Conservation (phyloP, 2,113 vertebrate species). For the Urocynchramus pylzowi region DNA sequence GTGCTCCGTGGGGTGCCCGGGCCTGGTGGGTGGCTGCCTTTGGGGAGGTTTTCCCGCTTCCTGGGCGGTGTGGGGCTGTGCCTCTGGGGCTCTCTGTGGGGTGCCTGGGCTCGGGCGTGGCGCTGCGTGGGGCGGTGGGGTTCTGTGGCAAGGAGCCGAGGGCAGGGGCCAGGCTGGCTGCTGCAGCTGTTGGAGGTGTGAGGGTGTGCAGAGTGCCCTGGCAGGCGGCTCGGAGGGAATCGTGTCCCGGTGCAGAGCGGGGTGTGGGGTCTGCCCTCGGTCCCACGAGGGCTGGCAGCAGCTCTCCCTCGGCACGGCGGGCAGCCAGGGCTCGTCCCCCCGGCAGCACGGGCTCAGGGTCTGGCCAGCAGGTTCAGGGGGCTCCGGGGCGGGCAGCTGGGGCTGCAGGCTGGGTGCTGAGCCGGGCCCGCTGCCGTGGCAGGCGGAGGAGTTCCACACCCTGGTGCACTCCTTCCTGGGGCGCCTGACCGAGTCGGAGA, state of each 20-base stretch:
- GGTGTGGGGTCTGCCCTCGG: rapidly evolving
- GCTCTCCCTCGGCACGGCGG: not conserved
- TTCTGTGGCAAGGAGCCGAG: not conserved
- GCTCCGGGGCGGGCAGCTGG: no score
- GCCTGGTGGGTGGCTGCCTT: not conserved
- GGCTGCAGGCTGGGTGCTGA: not conserved
- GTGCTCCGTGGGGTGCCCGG: not conserved
- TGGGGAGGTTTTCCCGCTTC: no score
- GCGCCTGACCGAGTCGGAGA: slow-evolving; percentile 76
- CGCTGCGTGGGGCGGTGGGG: rapidly evolving
- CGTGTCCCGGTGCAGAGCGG: rapidly evolving
- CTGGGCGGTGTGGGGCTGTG: not conserved
- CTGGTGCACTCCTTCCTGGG: slow-evolving; percentile 82
- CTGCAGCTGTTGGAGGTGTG: not conserved
- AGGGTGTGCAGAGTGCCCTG: rapidly evolving
- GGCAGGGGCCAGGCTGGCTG: not conserved
- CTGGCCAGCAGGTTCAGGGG: not conserved
- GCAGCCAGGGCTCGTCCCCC: no score
- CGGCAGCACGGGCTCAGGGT: rapidly evolving
- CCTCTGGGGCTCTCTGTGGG: not conserved
- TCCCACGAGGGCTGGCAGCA: not conserved
- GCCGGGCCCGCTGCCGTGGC: rapidly evolving
- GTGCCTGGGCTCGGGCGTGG: not conserved
- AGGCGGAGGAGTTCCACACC: slow-evolving; percentile 84
- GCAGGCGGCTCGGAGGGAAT: no score